phyloP scores from a whole-genome alignment of 2,888 invertebrate genomes.

The Priocnemis perturbator region DNA sequence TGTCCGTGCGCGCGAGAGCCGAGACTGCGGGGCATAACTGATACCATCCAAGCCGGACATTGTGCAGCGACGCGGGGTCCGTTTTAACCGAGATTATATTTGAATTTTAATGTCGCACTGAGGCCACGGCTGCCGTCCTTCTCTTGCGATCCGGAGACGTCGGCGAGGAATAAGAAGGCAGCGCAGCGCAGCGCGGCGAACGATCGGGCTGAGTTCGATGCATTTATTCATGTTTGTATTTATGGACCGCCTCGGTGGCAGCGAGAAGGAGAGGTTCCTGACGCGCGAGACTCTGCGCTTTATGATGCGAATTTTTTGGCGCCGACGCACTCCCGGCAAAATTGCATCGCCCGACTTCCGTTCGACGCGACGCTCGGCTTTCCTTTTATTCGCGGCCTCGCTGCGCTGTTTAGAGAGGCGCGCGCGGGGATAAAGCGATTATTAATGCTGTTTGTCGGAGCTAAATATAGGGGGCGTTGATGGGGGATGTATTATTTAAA shows the following conservation, averaged over 20 bases:
- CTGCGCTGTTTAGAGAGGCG: too few relatives aligned
- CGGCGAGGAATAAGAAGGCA: slow-evolving; percentile 16
- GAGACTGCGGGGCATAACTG: too few relatives aligned
- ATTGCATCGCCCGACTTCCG: slow-evolving; percentile 41
- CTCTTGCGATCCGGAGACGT: not conserved
- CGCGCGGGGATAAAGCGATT: too few relatives aligned
- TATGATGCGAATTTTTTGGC: too few relatives aligned
- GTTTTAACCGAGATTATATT: slow-evolving; percentile 60
- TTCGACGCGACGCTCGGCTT: not conserved
- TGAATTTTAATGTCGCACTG: slow-evolving; percentile 63
- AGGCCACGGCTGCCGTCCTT: too few relatives aligned
- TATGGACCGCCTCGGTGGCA: slow-evolving; percentile 49
- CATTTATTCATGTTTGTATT: slow-evolving; percentile 70
- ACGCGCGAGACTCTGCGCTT: too few relatives aligned
- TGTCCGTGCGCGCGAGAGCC: too few relatives aligned
- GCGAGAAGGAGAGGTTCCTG: slow-evolving; percentile 33
- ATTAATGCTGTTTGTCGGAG: too few relatives aligned
- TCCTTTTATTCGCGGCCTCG: not conserved
- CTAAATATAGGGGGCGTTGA: too few relatives aligned
- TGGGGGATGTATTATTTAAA: too few relatives aligned
- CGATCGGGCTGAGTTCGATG: slow-evolving; percentile 54
- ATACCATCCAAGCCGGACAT: too few relatives aligned
- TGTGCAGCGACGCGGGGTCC: not conserved
- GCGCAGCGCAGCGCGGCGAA: slow-evolving; percentile 15
- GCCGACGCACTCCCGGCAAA: not conserved